Percentiles rank a stretch among this genome's conserved stretches.
phyloP scores from a whole-genome alignment of 2,888 invertebrate species.

The Tanytarsus gracilentus region DNA sequence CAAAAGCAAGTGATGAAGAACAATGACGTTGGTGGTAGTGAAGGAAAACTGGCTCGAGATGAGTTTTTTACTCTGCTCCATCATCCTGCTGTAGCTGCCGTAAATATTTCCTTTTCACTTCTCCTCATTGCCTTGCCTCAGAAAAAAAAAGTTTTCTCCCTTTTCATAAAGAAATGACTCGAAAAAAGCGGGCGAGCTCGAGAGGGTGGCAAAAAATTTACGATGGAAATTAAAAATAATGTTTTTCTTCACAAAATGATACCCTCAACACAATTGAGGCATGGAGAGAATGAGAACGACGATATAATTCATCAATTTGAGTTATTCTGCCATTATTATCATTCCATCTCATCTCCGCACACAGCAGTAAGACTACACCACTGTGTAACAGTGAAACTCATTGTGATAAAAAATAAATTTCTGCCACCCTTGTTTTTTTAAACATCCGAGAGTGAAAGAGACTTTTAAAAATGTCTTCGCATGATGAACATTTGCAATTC shows the following conservation, averaged over 20 bases:
- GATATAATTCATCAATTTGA: slow-evolving; percentile 24
- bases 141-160: too few relatives aligned
- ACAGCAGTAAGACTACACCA: not conserved
- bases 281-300: not conserved
- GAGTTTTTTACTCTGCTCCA: too few relatives aligned
- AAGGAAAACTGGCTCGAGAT: too few relatives aligned
- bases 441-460: not conserved
- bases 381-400: not conserved
- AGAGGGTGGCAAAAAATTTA: slow-evolving; percentile 23
- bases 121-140: not conserved
- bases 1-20: not conserved
- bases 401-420: not conserved
- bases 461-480: not conserved
- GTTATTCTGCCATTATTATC: slow-evolving; percentile 5
- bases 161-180: slow-evolving; percentile 4
- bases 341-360: not conserved
- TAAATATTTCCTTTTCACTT: not conserved
- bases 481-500: slow-evolving; percentile 11
- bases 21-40: too few relatives aligned
- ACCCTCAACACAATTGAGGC: slow-evolving; percentile 15
- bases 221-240: slow-evolving; percentile 26
- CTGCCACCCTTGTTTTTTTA: not conserved
- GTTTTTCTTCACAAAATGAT: slow-evolving; percentile 2
- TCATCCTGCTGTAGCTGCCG: too few relatives aligned
- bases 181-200: not conserved